Evolutionary conservation across 2,797 vertebrate species (phyloP), one percentile per base, ranked within the genome.

Genomic region (Alcedo atthis): DNA sequence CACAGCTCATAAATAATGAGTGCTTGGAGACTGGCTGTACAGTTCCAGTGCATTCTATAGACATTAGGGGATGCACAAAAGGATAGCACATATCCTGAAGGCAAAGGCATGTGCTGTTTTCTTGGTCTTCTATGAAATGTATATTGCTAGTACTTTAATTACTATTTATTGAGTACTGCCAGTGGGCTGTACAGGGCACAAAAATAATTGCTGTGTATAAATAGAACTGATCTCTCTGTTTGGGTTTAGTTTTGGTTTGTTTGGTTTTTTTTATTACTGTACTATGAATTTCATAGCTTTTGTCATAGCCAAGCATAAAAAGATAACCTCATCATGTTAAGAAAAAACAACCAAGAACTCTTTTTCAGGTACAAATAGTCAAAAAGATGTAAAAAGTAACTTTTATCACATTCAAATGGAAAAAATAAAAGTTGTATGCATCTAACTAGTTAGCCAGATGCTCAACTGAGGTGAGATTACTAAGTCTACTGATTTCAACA

Each of bases 1-100:
- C 7, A 1, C 25, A 69, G 43, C 33, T 85, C 81, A 88, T 94
- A 93, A 95, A 87, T 90, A 94, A 95, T 79, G 81, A 73, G 57
- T 2, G 4, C 35, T 85, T 12, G 2, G 70, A 92, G 57, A 51
- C 5, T 16, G 43, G 15, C 33, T 81, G 30, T 78, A 45, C 71
- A 63, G 84, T 89, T 90, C 63, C 33, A 61, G 61, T 45, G 70
- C 32, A 82, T 80, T 92, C 26, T 90, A 12, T 62, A 77, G 79
- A 84, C 62, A 94, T 91, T 73, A 81, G 37, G 37, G 18, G 58
- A 86, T 78, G 77, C 24, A 83, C 42, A 80, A 92, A 93, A 95
- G 22, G 28, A 53, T 35, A 58, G 17, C 26, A 46, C 25, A 28
- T 71, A 85, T n/a, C 89, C 91, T 74, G 55, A 63, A 82, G 92